Conservation (phyloP, 2,113 vertebrate genomes). For the Polyodon spathula region DNA sequence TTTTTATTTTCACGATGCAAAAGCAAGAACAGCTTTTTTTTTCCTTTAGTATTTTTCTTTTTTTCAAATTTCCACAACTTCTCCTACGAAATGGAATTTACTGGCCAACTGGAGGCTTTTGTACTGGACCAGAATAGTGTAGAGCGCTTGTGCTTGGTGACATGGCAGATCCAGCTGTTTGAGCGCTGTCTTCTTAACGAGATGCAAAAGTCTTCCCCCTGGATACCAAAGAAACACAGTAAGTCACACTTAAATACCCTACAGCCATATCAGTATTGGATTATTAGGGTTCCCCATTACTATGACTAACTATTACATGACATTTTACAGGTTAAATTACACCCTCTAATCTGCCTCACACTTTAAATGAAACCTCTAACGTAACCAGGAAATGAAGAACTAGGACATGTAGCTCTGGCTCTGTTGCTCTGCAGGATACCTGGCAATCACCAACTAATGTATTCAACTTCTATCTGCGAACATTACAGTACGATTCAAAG, state of each 20-base stretch:
- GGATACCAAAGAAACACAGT: conserved; percentile 26
- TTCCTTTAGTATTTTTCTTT: conserved; percentile 19
- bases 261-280: not conserved
- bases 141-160: conserved; percentile 22
- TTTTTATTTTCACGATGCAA: conserved; percentile 54
- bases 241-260: too few species aligned
- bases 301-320: too few species aligned
- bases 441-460: not conserved
- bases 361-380: too few species aligned
- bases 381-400: too few species aligned
- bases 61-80: conserved; percentile 27
- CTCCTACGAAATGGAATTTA: conserved; percentile 26
- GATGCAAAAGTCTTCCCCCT: conserved; percentile 91
- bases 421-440: too few species aligned
- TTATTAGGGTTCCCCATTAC: not conserved
- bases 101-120: conserved; percentile 27
- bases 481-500: too few species aligned
- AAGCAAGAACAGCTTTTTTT: conserved; percentile 49
- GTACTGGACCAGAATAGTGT: conserved; percentile 33
- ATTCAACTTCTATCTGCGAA: not conserved
- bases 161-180: not conserved
- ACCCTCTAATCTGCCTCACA: too few species aligned
- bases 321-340: too few species aligned
- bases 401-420: too few species aligned
- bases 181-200: conserved; percentile 56